Evolutionary conservation across 2,113 vertebrate species (phyloP), one percentile per base, ranked within the genome.

Genomic region (Reinhardtius hippoglossoides): DNA sequence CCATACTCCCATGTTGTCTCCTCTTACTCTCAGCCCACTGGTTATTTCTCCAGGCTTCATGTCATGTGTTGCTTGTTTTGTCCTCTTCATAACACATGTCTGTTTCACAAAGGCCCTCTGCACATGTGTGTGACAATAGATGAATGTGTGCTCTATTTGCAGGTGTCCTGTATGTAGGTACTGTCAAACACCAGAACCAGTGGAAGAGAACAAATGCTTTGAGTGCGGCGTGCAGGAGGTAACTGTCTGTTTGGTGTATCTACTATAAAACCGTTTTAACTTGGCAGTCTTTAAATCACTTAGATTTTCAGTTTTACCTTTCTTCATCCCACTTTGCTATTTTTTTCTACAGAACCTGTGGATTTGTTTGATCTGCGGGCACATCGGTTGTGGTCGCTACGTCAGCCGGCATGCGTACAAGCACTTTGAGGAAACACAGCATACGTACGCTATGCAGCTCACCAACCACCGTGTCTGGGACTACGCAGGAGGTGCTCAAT

Each of bases 161-260:
- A 99, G 98, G 93, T 99, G 98, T 92, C 98, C 98, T 0, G 98
- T 99, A 68, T 99, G 98, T 88, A 92, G 98, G 48, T 99, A 98
- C 87, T 99, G 98, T 92, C 98, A 99, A 90, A 99, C 98, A 0
- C 98, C 98, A 3, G 98, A 99, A 81, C 97, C 98, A 0, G 97
- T 99, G 20, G 97, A 99, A 85, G 98, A 99, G 92, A 99, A 99
- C 91, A 99, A 98, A 81, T 99, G 98, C 85, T 99, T 99, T 81
- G 98, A 98, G 86, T 99, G 98, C 67, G 98, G 98, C 3, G 98
- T 99, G 54, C 97, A 99, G 92, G 98, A 99, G 95, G 98, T 99
- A 96, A 95, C 4, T 7, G 1, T 42, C 10, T 42, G 40, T 42
- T 42, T 13, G 27, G 0, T 16, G 20, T 4, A 37, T 1, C 35